A percentile compares a stretch with the other conserved stretches of the same genome.
Evolutionary conservation across 2,888 invertebrate species (phyloP).

Genomic region (Lasioglossum malachurum): DNA sequence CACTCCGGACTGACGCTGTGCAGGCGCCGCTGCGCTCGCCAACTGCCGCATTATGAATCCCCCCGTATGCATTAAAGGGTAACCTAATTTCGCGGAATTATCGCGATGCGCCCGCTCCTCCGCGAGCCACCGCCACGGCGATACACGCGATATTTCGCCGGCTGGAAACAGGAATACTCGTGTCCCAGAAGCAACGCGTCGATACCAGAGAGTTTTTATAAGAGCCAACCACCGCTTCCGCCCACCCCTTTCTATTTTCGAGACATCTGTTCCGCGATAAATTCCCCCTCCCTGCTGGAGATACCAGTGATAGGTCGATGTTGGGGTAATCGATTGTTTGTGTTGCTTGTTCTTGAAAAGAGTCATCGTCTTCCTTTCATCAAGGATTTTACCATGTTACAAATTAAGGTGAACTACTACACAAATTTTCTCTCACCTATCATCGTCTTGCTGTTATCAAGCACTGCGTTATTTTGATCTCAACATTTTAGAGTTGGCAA

Average conservation of each 20-base stretch:
- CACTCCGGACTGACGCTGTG: slow-evolving; percentile 51
- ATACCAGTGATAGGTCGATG: neutral
- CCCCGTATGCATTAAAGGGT: slow-evolving; percentile 69
- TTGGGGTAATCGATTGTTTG: no score
- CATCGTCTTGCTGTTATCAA: no score
- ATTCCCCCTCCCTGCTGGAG: slow-evolving; percentile 25
- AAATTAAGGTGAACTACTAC: no score
- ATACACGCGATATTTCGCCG: neutral
- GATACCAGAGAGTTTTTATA: slow-evolving; percentile 21
- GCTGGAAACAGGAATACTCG: neutral
- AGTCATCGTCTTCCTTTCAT: no score
- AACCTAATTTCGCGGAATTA: slow-evolving; percentile 77
- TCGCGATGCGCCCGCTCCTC: slow-evolving; percentile 62
- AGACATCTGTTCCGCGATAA: slow-evolving; percentile 35
- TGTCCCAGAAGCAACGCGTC: neutral
- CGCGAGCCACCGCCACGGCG: slow-evolving; percentile 16
- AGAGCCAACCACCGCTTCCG: neutral
- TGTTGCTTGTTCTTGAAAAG: no score
- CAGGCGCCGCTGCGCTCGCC: slow-evolving; percentile 23
- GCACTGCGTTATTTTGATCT: no score
- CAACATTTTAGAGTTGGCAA: no score
- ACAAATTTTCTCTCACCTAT: no score
- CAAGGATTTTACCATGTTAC: no score
- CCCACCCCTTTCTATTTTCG: neutral
- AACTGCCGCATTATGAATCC: slow-evolving; percentile 59